Conservation (phyloP, 2,888 invertebrate species). For the Leucozona laternaria region DNA sequence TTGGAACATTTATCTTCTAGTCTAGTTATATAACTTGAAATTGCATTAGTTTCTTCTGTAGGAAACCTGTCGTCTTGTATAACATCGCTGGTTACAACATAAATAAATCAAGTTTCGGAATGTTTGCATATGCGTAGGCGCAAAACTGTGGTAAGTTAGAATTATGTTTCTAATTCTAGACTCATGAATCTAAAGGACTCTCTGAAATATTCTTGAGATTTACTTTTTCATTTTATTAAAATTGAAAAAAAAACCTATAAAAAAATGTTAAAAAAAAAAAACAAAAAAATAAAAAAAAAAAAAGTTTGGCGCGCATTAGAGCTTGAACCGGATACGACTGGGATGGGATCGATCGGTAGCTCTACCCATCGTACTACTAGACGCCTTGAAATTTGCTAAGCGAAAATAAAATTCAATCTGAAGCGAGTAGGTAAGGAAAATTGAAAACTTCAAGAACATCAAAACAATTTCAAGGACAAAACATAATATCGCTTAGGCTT, state of each 20-base stretch:
- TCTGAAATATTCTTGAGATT: background rate
- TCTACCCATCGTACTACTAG: background rate
- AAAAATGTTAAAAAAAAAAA: too few species aligned
- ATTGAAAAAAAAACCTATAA: background rate
- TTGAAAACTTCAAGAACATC: too few species aligned
- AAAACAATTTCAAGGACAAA: too few species aligned
- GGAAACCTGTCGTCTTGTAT: too few species aligned
- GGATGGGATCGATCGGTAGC: background rate
- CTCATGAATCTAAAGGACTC: background rate
- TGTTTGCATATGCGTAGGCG: background rate
- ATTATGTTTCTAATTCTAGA: background rate
- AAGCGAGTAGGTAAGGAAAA: background rate
- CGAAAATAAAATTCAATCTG: background rate
- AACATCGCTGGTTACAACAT: too few species aligned
- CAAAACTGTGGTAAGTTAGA: background rate
- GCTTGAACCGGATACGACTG: background rate
- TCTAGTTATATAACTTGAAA: too few species aligned
- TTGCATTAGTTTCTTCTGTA: too few species aligned
- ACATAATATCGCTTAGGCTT: too few species aligned
- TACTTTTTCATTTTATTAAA: background rate
- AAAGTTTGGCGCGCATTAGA: background rate
- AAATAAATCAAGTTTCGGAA: background rate
- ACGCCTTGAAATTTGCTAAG: background rate
- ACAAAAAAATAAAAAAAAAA: background rate
- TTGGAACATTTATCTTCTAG: too few species aligned